A percentile compares a stretch with the other conserved stretches of the same genome.
These are phyloP conservation scores for Neoarius graeffei DNA, from an alignment of 2,113 vertebrate species.

Conservation along the genomic window DNA sequence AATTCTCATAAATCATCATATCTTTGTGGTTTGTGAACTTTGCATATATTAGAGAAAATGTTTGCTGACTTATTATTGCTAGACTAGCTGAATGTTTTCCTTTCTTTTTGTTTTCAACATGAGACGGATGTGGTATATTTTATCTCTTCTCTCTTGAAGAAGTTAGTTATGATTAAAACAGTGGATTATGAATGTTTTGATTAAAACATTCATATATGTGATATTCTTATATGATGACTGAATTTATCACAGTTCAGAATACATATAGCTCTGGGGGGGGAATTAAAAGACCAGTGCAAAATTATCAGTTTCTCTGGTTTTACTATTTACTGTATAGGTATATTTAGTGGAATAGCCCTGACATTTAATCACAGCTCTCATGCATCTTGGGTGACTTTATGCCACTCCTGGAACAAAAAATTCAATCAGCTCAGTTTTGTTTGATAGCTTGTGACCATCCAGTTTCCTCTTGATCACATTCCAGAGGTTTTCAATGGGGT, in stretches of 20 bases:
- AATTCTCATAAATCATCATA: conserved; percentile 46
- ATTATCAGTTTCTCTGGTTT: no score
- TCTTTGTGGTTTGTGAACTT: conserved; percentile 47
- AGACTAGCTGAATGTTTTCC: background rate
- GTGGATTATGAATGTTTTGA: background rate
- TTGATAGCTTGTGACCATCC: no score
- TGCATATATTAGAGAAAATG: conserved; percentile 42
- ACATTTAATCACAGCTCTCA: no score
- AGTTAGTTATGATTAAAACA: background rate
- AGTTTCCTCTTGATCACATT: no score
- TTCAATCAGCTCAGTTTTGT: no score
- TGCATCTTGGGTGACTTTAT: no score
- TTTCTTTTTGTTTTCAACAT: background rate
- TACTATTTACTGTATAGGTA: no score
- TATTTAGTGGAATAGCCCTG: no score
- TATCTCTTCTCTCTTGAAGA: background rate
- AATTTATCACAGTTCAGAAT: background rate
- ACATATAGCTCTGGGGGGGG: background rate
- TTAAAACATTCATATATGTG: background rate
- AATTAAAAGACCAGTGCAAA: no score
- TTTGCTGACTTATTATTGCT: conserved; percentile 37
- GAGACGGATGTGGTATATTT: background rate
- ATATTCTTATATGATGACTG: background rate
- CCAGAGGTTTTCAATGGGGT: no score
- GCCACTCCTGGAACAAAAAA: no score